Evolutionary conservation across 2,797 vertebrate species (phyloP), one percentile per base, ranked within the genome.

Genomic region (Microchirus variegatus): DNA sequence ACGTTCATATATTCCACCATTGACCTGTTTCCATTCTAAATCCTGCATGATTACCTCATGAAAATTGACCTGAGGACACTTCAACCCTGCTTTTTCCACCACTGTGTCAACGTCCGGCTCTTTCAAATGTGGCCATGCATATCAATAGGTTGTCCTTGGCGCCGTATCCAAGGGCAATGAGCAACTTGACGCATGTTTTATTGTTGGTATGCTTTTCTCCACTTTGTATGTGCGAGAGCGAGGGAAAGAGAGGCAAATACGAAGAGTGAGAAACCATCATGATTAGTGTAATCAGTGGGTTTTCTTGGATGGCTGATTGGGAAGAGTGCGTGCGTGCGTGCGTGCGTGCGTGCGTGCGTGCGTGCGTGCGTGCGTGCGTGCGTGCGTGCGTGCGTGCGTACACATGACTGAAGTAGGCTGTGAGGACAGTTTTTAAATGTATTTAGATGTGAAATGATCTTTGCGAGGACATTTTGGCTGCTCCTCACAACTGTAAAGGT

Each of bases 21-120:
- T 15, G 11, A 17, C 57, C 15, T 47, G 58, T 51, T 53, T 71
- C 74, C 53, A 70, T 54, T 76, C 63, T 44, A 42, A 22, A 22
- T 48, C 19, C 52, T 36, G 52, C 53, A 72, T 76, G 80, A 82
- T 79, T 67, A 77, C 52, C 70, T 76, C 38, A 26, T 85, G 87
- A 86, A 85, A 65, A 44, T 56, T 40, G 60, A 41, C 18, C 17
- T 54, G 38, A 65, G 67, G 54, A 70, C 43, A 75, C 36, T 55
- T 56, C 13, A 1, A 17, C 58, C 19, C 53, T 10, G 11, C 54
- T 74, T 70, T 70, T 77, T 59, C 53, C 62, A 63, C 38, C 61
- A 36, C 58, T 71, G 16, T 73, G 70, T 87, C 72, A 82, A 77
- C 80, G 50, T 73, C 53, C 43, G 53, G 78, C 71, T 60, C 53